A percentile compares a stretch with the other conserved stretches of the same genome.
Evolutionary conservation across 2,797 vertebrate genomes (phyloP).

Genomic region (Trachurus trachurus): DNA sequence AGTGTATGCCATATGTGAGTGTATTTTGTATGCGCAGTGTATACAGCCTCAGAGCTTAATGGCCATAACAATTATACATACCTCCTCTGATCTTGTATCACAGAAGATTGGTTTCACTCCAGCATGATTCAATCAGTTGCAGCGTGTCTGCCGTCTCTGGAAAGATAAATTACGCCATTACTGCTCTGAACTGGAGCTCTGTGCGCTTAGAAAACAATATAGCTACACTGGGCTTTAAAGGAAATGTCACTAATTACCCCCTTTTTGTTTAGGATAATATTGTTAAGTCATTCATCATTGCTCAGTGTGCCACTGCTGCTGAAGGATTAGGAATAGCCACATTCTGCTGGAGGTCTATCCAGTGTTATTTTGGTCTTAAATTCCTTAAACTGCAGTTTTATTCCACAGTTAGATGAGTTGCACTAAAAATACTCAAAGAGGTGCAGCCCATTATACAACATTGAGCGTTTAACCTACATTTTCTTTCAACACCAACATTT

Average conservation of each 20-base stretch:
- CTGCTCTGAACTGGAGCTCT: constrained; percentile 60
- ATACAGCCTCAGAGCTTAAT: constrained; percentile 61
- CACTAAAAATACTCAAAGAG: background rate
- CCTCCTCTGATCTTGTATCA: constrained; percentile 72
- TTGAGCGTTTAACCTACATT: constrained; percentile 9
- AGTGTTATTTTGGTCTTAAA: constrained; percentile 11
- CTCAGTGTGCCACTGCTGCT: constrained; percentile 44
- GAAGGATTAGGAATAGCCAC: constrained; percentile 35
- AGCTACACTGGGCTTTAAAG: constrained; percentile 65
- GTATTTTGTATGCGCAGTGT: constrained; percentile 50
- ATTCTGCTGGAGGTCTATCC: constrained; percentile 3
- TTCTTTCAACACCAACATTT: constrained; percentile 12
- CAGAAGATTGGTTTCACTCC: constrained; percentile 66
- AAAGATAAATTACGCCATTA: constrained; percentile 76
- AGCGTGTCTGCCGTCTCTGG: constrained; percentile 58
- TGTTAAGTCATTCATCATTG: constrained; percentile 76
- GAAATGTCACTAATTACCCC: constrained; percentile 77
- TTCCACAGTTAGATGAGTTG: constrained; percentile 7
- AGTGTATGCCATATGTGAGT: constrained; percentile 65
- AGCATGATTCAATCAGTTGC: constrained; percentile 72
- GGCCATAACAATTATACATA: constrained; percentile 68
- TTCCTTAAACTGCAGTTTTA: constrained; percentile 2
- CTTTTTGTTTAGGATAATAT: constrained; percentile 79
- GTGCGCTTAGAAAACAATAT: constrained; percentile 68
- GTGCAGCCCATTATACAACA: constrained; percentile 23